Evolutionary conservation across 2,888 invertebrate species (phyloP).

Genomic region (Yponomeuta cagnagella): DNA sequence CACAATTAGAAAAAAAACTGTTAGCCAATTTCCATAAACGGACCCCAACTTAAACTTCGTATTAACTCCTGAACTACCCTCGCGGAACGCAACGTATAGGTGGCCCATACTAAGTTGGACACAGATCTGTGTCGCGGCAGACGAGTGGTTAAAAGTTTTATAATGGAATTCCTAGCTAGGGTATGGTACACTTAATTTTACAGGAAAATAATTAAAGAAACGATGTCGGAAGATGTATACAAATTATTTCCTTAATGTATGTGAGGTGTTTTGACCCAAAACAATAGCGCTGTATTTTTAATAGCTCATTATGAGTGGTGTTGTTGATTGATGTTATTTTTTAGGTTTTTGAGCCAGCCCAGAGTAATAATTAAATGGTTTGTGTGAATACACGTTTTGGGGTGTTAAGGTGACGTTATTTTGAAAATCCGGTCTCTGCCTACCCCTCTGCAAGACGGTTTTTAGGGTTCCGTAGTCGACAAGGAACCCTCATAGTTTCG

Average conservation of each 20-base stretch:
- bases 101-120: no score
- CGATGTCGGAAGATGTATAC: not conserved
- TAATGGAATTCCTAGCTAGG: no score
- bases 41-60: no score
- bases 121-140: no score
- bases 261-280: not conserved
- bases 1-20: no score
- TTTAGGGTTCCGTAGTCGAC: no score
- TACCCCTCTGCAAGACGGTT: no score
- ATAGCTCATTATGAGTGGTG: slow-evolving; percentile 21
- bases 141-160: no score
- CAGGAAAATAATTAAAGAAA: not conserved
- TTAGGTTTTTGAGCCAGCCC: slow-evolving; percentile 46
- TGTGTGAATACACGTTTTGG: slow-evolving; percentile 10
- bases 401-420: slow-evolving; percentile 1
- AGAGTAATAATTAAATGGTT: slow-evolving; percentile 44
- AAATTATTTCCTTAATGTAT: not conserved
- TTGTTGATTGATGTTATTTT: slow-evolving; percentile 44
- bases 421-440: not conserved
- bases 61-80: no score
- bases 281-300: slow-evolving; percentile 5
- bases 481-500: no score
- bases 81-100: no score
- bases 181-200: not conserved
- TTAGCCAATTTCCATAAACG: no score